phyloP scores from a whole-genome alignment of 2,888 invertebrate genomes.

The Lochmaea crataegi region DNA sequence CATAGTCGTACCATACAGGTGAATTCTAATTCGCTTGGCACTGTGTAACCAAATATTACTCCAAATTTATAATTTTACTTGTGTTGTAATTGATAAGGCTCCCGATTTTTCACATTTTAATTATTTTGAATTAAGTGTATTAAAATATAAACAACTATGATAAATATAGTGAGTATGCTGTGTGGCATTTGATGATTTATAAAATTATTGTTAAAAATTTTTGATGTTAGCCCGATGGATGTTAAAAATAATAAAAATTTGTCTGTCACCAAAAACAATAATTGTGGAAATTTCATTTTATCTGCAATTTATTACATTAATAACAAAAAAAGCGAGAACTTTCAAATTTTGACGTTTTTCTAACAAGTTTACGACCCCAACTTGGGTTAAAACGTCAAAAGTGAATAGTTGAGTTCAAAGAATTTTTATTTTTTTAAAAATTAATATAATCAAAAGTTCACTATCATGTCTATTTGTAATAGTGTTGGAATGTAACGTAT shows the following conservation, averaged over 20 bases:
- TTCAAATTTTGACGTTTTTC: no score
- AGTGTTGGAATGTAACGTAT: constrained; percentile 18
- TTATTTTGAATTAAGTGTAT: no score
- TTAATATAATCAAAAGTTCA: background rate
- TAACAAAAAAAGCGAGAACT: no score
- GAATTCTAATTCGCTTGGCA: no score
- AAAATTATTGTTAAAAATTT: background rate
- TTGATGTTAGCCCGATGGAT: constrained; percentile 7
- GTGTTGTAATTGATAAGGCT: background rate
- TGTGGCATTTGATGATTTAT: constrained; percentile 23
- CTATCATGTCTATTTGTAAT: constrained; percentile 1
- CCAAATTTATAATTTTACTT: no score
- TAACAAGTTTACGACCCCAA: no score
- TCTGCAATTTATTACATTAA: no score
- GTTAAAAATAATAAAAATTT: constrained; percentile 7
- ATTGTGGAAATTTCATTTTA: no score
- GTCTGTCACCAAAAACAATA: constrained; percentile 18
- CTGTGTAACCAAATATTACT: no score
- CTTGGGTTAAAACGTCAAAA: no score
- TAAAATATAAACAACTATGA: background rate
- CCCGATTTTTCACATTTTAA: background rate
- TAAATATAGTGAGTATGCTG: constrained; percentile 20
- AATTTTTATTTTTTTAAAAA: background rate
- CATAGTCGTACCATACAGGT: no score
- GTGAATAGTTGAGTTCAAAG: background rate